These are phyloP conservation scores for Hestina assimilis DNA, from an alignment of 1,140 invertebrate species.

Conservation along the genomic window DNA sequence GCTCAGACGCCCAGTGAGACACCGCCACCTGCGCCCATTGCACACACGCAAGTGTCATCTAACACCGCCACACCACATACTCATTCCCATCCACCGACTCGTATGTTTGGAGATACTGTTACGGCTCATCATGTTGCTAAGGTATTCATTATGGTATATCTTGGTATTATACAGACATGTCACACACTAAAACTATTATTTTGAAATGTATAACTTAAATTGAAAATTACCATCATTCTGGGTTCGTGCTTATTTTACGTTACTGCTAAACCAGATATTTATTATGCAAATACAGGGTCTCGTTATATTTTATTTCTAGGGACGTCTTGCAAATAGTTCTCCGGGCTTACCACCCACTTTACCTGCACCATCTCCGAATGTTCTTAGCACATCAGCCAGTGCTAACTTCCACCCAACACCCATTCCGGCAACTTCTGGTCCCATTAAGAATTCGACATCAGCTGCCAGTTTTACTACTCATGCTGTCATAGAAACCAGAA, in stretches of 20 bases:
- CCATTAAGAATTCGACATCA: constrained; percentile 79
- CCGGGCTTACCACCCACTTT: constrained; percentile 82
- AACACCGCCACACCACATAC: constrained; percentile 41
- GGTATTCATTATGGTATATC: constrained; percentile 32
- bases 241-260: no score
- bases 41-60: constrained; percentile 57
- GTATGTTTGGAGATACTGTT: constrained; percentile 81
- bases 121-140: constrained; percentile 70
- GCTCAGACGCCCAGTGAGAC: constrained; percentile 63
- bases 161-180: no score
- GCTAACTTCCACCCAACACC: constrained; percentile 74
- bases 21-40: constrained; percentile 58
- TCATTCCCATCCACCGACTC: constrained; percentile 60
- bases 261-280: no score
- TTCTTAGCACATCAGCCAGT: constrained; percentile 69
- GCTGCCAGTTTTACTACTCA: constrained; percentile 79
- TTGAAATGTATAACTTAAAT: no score
- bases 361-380: constrained; percentile 82
- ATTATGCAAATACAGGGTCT: no score
- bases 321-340: constrained; percentile 61
- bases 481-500: constrained; percentile 75
- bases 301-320: constrained; percentile 37
- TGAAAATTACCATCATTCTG: no score
- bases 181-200: no score
- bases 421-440: constrained; percentile 74